These are phyloP conservation scores for Misgurnus mizolepis DNA, from an alignment of 2,113 vertebrate genomes.

Conservation along the genomic window DNA sequence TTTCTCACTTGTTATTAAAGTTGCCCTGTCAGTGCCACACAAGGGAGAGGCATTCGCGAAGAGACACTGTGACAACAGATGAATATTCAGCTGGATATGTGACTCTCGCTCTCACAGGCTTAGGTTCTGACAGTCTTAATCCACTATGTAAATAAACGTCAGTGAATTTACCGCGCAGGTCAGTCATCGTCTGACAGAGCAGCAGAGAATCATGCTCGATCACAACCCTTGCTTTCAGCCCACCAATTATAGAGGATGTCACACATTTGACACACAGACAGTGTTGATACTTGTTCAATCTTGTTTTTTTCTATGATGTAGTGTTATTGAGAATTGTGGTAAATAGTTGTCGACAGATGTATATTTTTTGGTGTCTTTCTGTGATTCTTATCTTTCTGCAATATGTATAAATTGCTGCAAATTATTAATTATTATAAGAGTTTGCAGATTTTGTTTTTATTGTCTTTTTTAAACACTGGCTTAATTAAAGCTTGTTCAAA, in stretches of 20 bases:
- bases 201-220: slow-evolving; percentile 17
- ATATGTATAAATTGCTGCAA: too few relatives aligned
- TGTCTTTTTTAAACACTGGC: too few relatives aligned
- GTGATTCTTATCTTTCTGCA: not conserved
- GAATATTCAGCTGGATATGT: slow-evolving; percentile 38
- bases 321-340: not conserved
- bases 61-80: slow-evolving; percentile 46
- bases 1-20: slow-evolving; percentile 43
- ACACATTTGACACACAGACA: slow-evolving; percentile 18
- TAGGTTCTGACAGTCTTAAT: slow-evolving; percentile 51
- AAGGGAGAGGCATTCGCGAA: slow-evolving; percentile 28
- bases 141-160: slow-evolving; percentile 59
- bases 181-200: slow-evolving; percentile 26
- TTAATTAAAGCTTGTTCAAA: too few relatives aligned
- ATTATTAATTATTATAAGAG: too few relatives aligned
- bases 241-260: slow-evolving; percentile 24
- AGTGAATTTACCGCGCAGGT: slow-evolving; percentile 43
- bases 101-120: slow-evolving; percentile 30
- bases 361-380: not conserved
- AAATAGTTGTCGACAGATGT: slow-evolving; percentile 1
- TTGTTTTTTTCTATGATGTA: slow-evolving; percentile 19
- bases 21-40: slow-evolving; percentile 34
- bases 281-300: not conserved
- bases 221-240: slow-evolving; percentile 36
- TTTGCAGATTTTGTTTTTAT: too few relatives aligned